A percentile compares a stretch with the other conserved stretches of the same genome.
phyloP scores from a whole-genome alignment of 2,888 invertebrate genomes.

The Resseliella maxima region DNA sequence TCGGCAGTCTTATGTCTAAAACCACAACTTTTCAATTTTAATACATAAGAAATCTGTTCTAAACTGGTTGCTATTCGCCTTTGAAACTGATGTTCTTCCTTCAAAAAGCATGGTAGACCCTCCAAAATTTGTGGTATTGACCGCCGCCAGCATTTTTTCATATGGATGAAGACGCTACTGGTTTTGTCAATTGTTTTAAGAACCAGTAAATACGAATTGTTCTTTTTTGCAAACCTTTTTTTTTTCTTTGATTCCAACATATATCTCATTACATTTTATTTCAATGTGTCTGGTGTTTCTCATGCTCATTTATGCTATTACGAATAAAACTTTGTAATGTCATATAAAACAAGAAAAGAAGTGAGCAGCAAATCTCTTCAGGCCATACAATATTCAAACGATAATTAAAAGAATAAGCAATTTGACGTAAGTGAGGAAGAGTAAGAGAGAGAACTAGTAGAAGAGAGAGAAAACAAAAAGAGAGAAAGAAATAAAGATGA shows the following conservation, averaged over 20 bases:
- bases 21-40: neutral
- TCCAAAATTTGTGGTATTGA: neutral
- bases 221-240: neutral
- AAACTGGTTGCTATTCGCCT: too few relatives aligned
- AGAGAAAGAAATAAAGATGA: neutral
- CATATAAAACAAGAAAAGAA: constrained; percentile 17
- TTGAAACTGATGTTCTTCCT: neutral
- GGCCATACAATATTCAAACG: neutral
- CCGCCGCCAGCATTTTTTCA: neutral
- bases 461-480: neutral
- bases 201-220: neutral
- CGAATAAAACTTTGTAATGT: neutral
- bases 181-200: constrained; percentile 4
- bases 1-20: neutral
- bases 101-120: too few relatives aligned
- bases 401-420: constrained; percentile 15
- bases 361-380: neutral
- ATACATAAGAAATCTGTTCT: neutral
- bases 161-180: neutral
- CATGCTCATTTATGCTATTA: neutral
- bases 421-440: neutral
- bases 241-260: neutral
- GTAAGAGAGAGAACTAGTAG: neutral
- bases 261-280: neutral
- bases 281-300: too few relatives aligned